These are phyloP conservation scores for Colletes gigas DNA, from an alignment of 1,140 invertebrate species.

Conservation along the genomic window DNA sequence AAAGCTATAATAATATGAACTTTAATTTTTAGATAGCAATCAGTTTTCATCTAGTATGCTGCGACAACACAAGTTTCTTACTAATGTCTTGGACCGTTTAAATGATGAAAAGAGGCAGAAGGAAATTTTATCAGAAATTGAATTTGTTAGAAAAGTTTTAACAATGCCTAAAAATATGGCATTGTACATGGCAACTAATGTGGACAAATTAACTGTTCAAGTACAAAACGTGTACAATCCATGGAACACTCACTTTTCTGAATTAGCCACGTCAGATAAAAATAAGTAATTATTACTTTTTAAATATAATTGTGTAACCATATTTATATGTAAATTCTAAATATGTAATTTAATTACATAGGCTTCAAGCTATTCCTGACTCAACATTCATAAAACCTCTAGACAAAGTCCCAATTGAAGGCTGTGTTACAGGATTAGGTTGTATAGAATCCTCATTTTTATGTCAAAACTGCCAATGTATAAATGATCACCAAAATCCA, in stretches of 20 bases:
- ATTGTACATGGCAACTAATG: slow-evolving; percentile 88
- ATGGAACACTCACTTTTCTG: slow-evolving; percentile 82
- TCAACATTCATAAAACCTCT: slow-evolving; percentile 76
- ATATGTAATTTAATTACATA: slow-evolving; percentile 61
- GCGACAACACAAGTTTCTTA: slow-evolving; percentile 89
- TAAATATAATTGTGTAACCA: slow-evolving; percentile 7
- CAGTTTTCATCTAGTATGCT: slow-evolving; percentile 86
- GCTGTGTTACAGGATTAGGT: slow-evolving; percentile 89
- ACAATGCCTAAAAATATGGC: slow-evolving; percentile 83
- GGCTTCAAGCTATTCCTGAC: slow-evolving; percentile 81
- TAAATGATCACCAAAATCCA: slow-evolving; percentile 84
- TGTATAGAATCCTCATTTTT: slow-evolving; percentile 91
- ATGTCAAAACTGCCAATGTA: slow-evolving; percentile 84
- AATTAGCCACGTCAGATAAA: slow-evolving; percentile 66
- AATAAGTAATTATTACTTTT: slow-evolving; percentile 70
- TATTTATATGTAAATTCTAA: slow-evolving; percentile 11
- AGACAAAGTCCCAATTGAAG: slow-evolving; percentile 71
- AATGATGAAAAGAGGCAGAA: slow-evolving; percentile 81
- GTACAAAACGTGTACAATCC: slow-evolving; percentile 79
- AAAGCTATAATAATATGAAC: not conserved
- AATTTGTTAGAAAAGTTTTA: slow-evolving; percentile 83
- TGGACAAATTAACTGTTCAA: slow-evolving; percentile 82
- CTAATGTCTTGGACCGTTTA: slow-evolving; percentile 84
- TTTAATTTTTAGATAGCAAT: slow-evolving; percentile 85
- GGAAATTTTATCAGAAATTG: slow-evolving; percentile 84